These are phyloP conservation scores for Cylloceria caligata DNA, from an alignment of 2,888 invertebrate genomes.

Conservation along the genomic window DNA sequence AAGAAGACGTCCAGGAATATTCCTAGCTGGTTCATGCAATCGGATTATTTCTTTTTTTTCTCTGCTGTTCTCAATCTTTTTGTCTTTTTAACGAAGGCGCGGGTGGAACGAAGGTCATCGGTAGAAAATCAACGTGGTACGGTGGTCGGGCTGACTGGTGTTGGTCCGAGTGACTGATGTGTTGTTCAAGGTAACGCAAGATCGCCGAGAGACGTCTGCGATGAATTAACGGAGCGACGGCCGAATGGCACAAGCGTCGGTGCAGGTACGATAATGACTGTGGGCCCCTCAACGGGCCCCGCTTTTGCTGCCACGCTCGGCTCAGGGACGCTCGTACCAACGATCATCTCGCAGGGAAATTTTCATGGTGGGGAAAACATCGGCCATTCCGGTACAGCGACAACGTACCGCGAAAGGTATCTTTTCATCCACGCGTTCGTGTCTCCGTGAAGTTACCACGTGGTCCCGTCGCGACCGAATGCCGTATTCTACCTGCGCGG, in stretches of 20 bases:
- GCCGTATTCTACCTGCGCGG: not conserved
- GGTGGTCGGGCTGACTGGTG: not conserved
- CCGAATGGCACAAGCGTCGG: constrained; percentile 47
- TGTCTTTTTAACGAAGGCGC: not conserved
- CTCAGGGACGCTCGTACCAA: constrained; percentile 59
- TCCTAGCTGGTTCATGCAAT: constrained; percentile 1
- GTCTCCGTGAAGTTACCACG: constrained; percentile 43
- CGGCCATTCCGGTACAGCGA: constrained; percentile 28
- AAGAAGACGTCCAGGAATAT: not conserved
- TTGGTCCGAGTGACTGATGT: not conserved
- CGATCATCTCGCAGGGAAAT: constrained; percentile 34
- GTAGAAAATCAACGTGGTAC: constrained; percentile 13
- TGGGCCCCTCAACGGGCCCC: constrained; percentile 62
- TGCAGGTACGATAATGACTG: constrained; percentile 66
- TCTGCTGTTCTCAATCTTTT: not conserved
- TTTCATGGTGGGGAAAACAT: constrained; percentile 47
- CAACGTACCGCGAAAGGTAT: constrained; percentile 25
- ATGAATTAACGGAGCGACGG: constrained; percentile 52
- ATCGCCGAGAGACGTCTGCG: constrained; percentile 35
- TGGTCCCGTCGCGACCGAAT: not conserved
- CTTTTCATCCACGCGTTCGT: constrained; percentile 51
- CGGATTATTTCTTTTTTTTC: not conserved
- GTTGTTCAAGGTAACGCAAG: constrained; percentile 21
- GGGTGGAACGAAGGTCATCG: constrained; percentile 30
- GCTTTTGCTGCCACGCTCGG: too few relatives aligned